Conservation (phyloP, 2,113 vertebrate species). For the Phoxinus phoxinus region DNA sequence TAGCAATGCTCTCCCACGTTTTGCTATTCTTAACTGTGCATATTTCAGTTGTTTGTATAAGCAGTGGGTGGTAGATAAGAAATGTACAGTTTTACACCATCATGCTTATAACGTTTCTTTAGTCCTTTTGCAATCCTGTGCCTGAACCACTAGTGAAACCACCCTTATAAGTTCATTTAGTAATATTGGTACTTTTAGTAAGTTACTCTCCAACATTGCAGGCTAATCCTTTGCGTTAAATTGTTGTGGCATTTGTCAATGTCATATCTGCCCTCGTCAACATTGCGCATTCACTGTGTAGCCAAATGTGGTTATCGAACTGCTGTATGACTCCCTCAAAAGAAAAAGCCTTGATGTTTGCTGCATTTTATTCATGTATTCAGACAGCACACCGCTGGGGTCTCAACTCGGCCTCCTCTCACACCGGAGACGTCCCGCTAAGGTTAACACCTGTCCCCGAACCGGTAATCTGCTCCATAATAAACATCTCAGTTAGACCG, state of each 20-base stretch:
- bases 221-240: neutral
- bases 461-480: slow-evolving; percentile 26
- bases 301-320: neutral
- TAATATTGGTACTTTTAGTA: neutral
- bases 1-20: neutral
- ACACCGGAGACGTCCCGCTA: neutral
- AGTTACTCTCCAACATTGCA: neutral
- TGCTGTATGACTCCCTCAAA: neutral
- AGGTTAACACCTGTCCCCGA: slow-evolving; percentile 14
- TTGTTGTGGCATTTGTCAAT: neutral
- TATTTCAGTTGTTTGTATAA: neutral
- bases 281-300: neutral
- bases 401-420: slow-evolving; percentile 9
- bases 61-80: neutral
- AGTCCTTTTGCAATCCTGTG: neutral
- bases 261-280: neutral
- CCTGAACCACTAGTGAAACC: neutral
- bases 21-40: neutral
- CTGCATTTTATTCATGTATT: slow-evolving; percentile 25
- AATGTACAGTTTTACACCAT: too few relatives aligned
- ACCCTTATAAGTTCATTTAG: neutral
- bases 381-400: neutral
- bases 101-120: too few relatives aligned
- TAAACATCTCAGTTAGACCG: slow-evolving; percentile 12
- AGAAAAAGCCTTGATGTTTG: neutral